Conservation (phyloP, 2,888 invertebrate species). For the Lithophane socia region DNA sequence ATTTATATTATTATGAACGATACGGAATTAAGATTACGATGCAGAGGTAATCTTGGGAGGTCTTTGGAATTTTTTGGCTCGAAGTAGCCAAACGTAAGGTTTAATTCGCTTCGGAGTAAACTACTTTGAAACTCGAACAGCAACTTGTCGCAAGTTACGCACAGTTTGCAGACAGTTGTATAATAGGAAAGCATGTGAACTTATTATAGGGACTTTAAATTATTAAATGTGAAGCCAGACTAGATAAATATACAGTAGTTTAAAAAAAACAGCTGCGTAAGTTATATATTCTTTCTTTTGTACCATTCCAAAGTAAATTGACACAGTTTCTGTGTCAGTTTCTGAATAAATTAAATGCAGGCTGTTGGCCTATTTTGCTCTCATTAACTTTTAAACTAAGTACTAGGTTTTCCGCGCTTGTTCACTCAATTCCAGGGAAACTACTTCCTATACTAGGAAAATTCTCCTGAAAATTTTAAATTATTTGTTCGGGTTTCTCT, state of each 20-base stretch:
- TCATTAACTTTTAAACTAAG: not conserved
- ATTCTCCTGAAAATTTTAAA: not conserved
- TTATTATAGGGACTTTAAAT: not conserved
- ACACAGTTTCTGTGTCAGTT: not conserved
- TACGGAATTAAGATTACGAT: not conserved
- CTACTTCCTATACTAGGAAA: too few species aligned
- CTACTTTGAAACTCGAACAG: conserved; percentile 42
- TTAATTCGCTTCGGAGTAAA: not conserved
- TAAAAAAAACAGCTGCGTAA: not conserved
- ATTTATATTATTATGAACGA: too few species aligned
- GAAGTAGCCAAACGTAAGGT: not conserved
- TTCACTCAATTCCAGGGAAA: not conserved
- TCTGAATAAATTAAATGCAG: not conserved
- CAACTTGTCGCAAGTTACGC: conserved; percentile 32
- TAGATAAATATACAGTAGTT: not conserved
- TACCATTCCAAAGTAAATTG: not conserved
- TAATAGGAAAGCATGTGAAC: not conserved
- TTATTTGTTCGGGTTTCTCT: too few species aligned
- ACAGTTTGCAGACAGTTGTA: conserved; percentile 25
- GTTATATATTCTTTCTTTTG: not conserved
- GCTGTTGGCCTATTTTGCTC: not conserved
- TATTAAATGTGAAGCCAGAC: not conserved
- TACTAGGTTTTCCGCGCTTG: not conserved
- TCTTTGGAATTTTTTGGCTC: not conserved
- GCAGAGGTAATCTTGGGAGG: not conserved